Conservation (phyloP, 1,140 invertebrate species). For the Dendrolimus kikuchii region DNA sequence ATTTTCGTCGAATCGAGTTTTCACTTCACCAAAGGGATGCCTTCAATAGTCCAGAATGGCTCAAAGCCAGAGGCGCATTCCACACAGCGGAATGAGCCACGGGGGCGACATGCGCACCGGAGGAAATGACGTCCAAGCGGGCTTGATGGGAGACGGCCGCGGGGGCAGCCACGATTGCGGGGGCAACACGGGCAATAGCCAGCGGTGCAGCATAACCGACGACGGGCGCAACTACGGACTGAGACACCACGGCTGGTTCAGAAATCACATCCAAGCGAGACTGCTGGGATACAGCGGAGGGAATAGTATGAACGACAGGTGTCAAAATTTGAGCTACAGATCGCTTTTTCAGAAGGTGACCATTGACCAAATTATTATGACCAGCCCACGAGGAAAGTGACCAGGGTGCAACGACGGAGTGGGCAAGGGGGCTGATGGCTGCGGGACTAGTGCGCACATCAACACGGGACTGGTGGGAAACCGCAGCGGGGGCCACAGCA, state of each 20-base stretch:
- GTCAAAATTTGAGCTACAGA: constrained; percentile 13
- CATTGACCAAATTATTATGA: background rate
- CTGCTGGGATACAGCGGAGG: constrained; percentile 37
- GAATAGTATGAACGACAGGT: constrained; percentile 16
- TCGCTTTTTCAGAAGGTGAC: constrained; percentile 12
- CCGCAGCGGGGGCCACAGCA: constrained; percentile 39
- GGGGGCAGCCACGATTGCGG: constrained; percentile 33
- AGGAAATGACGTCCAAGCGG: constrained; percentile 15
- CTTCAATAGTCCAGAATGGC: constrained; percentile 17
- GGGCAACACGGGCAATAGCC: constrained; percentile 11
- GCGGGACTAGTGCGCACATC: constrained; percentile 37
- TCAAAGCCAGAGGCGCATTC: constrained; percentile 19
- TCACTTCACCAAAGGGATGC: constrained; percentile 29
- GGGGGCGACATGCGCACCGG: constrained; percentile 21
- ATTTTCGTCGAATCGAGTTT: constrained; percentile 30
- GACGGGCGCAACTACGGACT: background rate
- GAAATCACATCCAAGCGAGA: constrained; percentile 35
- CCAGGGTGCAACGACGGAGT: constrained; percentile 7
- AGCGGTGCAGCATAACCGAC: constrained; percentile 23
- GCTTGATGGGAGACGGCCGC: constrained; percentile 27
- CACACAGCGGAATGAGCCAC: constrained; percentile 28
- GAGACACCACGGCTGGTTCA: constrained; percentile 25
- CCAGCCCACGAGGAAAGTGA: background rate
- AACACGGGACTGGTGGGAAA: constrained; percentile 46
- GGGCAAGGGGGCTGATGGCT: constrained; percentile 9